A percentile compares a stretch with the other conserved stretches of the same genome.
These are phyloP conservation scores for Azemiops feae DNA, from an alignment of 2,113 vertebrate species.

Conservation along the genomic window DNA sequence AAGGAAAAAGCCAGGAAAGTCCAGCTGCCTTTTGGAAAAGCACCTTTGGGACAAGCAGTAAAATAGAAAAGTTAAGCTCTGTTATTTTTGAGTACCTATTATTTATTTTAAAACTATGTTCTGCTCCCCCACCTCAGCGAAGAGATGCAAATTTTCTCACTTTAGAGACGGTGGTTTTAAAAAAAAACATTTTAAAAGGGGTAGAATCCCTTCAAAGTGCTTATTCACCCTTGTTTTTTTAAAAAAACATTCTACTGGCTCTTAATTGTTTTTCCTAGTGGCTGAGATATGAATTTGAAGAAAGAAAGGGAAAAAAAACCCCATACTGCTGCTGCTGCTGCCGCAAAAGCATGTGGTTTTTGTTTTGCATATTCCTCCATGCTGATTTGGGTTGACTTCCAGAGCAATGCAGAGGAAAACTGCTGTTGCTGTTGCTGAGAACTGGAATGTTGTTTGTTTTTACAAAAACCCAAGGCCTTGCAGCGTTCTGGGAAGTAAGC, in stretches of 20 bases:
- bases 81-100: neutral
- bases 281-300: neutral
- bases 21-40: neutral
- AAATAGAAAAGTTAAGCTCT: neutral
- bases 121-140: neutral
- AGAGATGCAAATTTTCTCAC: neutral
- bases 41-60: neutral
- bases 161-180: neutral
- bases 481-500: neutral
- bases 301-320: neutral
- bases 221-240: neutral
- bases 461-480: neutral
- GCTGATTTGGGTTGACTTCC: neutral
- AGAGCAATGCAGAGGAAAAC: neutral
- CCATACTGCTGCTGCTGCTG: neutral
- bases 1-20: neutral
- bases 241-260: neutral
- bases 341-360: neutral
- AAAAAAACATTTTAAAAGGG: neutral
- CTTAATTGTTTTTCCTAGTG: neutral
- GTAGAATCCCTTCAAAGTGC: neutral
- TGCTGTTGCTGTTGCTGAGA: neutral
- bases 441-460: neutral
- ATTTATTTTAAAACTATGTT: neutral
- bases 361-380: neutral